phyloP scores from a whole-genome alignment of 2,113 vertebrate species.

The Lophura nycthemera region DNA sequence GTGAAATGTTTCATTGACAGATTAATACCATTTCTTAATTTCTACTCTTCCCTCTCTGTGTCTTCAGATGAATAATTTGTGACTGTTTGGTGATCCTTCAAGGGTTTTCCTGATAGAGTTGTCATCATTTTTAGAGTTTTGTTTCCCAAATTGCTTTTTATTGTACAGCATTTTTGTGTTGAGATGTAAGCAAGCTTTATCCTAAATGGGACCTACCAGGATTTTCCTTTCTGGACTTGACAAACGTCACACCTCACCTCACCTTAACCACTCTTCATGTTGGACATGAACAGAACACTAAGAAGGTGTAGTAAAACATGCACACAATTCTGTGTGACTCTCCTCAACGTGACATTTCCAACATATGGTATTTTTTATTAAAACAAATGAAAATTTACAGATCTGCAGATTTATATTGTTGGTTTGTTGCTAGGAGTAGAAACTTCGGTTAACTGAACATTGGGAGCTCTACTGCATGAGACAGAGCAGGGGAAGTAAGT shows the following conservation, averaged over 20 bases:
- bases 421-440: not conserved
- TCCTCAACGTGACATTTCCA: not conserved
- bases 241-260: not conserved
- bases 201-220: not conserved
- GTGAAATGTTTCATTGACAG: not conserved
- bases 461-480: not conserved
- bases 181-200: not conserved
- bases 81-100: not conserved
- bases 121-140: fast-evolving
- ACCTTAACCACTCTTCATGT: fast-evolving
- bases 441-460: not conserved
- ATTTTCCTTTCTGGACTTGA: not conserved
- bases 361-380: not conserved
- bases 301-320: not conserved
- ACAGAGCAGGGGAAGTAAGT: too few species aligned
- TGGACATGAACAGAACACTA: not conserved
- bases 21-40: not conserved
- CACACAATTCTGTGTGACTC: not conserved
- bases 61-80: not conserved
- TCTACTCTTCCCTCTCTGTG: not conserved
- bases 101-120: not conserved
- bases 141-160: not conserved
- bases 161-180: not conserved
- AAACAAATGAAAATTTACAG: not conserved
- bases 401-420: not conserved